Percentiles rank a stretch among this genome's conserved stretches.
These are phyloP conservation scores for Laspeyria flexula DNA, from an alignment of 2,888 invertebrate species.

Conservation along the genomic window DNA sequence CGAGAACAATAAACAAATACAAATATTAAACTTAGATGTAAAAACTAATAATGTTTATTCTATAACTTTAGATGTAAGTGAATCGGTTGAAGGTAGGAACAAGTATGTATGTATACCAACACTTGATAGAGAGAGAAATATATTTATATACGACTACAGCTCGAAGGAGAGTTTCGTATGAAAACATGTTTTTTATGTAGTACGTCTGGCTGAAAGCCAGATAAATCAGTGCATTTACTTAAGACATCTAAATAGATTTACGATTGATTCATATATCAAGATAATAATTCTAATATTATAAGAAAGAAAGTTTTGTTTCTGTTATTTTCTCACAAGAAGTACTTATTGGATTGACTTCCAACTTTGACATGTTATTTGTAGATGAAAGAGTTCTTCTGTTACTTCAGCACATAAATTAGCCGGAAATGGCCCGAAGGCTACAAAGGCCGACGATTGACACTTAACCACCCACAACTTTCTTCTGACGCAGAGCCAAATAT, in stretches of 20 bases:
- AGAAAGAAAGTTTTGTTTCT: constrained; percentile 5
- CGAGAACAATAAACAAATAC: constrained; percentile 83
- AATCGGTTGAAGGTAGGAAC: constrained; percentile 65
- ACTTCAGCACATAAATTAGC: background rate
- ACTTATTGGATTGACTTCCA: constrained; percentile 2
- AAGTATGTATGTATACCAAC: constrained; percentile 78
- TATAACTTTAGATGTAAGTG: constrained; percentile 79
- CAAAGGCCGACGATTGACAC: background rate
- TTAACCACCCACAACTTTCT: background rate
- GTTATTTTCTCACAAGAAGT: background rate
- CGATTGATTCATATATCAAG: constrained; percentile 25
- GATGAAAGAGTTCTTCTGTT: background rate
- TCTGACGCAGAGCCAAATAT: background rate
- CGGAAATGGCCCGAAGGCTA: background rate
- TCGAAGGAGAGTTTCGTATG: constrained; percentile 82
- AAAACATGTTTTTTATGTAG: constrained; percentile 31
- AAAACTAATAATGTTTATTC: constrained; percentile 83
- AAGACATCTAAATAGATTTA: constrained; percentile 30
- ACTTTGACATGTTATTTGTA: background rate
- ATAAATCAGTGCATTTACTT: constrained; percentile 61
- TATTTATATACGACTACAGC: constrained; percentile 83
- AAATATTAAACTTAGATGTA: constrained; percentile 82
- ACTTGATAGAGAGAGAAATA: constrained; percentile 74
- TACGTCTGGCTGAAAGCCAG: constrained; percentile 55
- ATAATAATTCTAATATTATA: constrained; percentile 19